Conservation (phyloP, 1,140 invertebrate species). For the Drosophila repleta region DNA sequence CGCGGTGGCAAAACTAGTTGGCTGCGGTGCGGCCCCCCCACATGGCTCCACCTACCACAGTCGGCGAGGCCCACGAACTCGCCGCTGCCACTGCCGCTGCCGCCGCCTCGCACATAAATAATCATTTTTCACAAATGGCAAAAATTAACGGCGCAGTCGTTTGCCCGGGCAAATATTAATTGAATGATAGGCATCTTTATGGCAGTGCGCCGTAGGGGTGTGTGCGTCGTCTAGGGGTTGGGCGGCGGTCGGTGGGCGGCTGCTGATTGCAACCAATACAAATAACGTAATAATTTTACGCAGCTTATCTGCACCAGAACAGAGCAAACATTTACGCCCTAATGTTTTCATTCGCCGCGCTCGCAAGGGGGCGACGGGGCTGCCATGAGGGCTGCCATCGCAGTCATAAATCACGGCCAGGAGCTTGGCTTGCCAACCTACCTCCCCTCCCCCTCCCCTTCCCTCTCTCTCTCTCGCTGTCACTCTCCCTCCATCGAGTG, state of each 20-base stretch:
- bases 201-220: conserved; percentile 27
- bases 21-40: conserved; percentile 14
- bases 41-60: conserved; percentile 49
- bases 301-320: conserved; percentile 83
- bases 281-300: conserved; percentile 83
- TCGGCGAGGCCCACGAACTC: neutral
- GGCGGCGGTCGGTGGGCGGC: conserved; percentile 14
- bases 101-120: conserved; percentile 53
- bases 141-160: conserved; percentile 44
- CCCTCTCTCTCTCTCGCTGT: neutral
- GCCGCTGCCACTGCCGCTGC: conserved; percentile 7
- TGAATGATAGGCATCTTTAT: conserved; percentile 83
- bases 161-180: conserved; percentile 70
- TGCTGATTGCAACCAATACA: conserved; percentile 82
- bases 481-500: neutral
- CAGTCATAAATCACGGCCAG: conserved; percentile 68
- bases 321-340: conserved; percentile 84
- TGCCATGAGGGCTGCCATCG: conserved; percentile 60
- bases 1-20: conserved; percentile 29
- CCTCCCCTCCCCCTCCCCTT: neutral
- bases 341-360: conserved; percentile 72
- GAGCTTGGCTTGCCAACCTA: conserved; percentile 6
- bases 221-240: neutral
- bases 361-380: neutral
- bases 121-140: conserved; percentile 58